These are phyloP conservation scores for Neodiprion pinetum DNA, from an alignment of 1,140 invertebrate species.

Conservation along the genomic window DNA sequence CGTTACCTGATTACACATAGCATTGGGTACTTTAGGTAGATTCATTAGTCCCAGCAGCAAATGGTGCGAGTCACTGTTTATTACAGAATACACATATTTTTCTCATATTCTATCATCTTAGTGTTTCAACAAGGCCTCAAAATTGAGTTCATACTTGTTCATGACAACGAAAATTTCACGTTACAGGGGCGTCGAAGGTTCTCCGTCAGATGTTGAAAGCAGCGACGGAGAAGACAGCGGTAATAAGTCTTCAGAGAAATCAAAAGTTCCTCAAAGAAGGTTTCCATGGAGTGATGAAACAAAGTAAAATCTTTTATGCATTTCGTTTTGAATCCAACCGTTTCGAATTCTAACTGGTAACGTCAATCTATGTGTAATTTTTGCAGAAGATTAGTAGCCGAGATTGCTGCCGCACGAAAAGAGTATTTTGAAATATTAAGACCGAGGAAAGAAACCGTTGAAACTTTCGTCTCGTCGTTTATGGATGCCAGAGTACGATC, in stretches of 20 bases:
- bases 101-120: slow-evolving; percentile 24
- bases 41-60: no score
- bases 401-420: slow-evolving; percentile 46
- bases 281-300: slow-evolving; percentile 67
- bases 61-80: no score
- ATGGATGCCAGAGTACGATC: slow-evolving; percentile 63
- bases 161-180: slow-evolving; percentile 22
- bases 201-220: slow-evolving; percentile 48
- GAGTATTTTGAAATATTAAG: slow-evolving; percentile 55
- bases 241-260: slow-evolving; percentile 55
- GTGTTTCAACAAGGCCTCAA: slow-evolving; percentile 5
- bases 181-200: slow-evolving; percentile 47
- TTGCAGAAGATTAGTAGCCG: slow-evolving; percentile 47
- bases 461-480: slow-evolving; percentile 63
- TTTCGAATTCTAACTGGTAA: slow-evolving; percentile 15
- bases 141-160: slow-evolving; percentile 16
- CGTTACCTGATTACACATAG: no score
- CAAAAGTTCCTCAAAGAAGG: slow-evolving; percentile 62
- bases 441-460: slow-evolving; percentile 62
- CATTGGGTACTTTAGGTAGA: no score
- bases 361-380: neutral
- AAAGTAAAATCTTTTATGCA: slow-evolving; percentile 56
- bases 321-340: slow-evolving; percentile 20
- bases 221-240: slow-evolving; percentile 53
- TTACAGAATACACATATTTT: no score